A percentile compares a stretch with the other conserved stretches of the same genome.
phyloP scores from a whole-genome alignment of 2,888 invertebrate species.

The Diabrotica balteata region DNA sequence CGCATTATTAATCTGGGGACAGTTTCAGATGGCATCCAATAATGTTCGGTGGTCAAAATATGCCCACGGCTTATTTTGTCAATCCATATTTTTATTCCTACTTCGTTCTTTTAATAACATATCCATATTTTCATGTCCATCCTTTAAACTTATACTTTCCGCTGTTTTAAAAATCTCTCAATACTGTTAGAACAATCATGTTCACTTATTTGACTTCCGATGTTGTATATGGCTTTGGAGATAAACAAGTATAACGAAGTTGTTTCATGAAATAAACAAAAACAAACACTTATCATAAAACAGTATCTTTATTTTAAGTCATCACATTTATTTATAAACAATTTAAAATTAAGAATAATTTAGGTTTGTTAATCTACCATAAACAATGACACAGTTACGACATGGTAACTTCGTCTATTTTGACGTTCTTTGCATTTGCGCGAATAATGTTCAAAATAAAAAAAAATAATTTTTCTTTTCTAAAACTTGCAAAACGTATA shows the following conservation, averaged over 20 bases:
- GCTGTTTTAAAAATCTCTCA: too few species aligned
- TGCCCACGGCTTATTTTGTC: too few species aligned
- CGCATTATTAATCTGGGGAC: too few species aligned
- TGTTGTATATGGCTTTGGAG: too few species aligned
- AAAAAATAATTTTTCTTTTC: conserved; percentile 23
- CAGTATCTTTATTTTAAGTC: conserved; percentile 52
- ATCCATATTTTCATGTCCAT: too few species aligned
- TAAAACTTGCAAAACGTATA: conserved; percentile 33
- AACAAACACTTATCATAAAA: conserved; percentile 34
- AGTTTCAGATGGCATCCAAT: too few species aligned
- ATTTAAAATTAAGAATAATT: conserved; percentile 53
- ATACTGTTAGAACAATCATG: too few species aligned
- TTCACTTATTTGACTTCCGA: too few species aligned
- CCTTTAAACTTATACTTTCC: too few species aligned
- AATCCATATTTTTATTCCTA: too few species aligned
- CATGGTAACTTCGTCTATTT: conserved; percentile 44
- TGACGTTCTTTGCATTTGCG: conserved; percentile 37
- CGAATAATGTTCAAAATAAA: conserved; percentile 17
- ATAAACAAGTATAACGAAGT: background rate
- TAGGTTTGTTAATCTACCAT: conserved; percentile 46
- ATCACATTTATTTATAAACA: conserved; percentile 56
- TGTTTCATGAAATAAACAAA: background rate
- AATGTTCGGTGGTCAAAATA: too few species aligned
- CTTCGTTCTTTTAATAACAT: too few species aligned
- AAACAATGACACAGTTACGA: conserved; percentile 43